Conservation (phyloP, 2,113 vertebrate genomes). For the Austrofundulus limnaeus region DNA sequence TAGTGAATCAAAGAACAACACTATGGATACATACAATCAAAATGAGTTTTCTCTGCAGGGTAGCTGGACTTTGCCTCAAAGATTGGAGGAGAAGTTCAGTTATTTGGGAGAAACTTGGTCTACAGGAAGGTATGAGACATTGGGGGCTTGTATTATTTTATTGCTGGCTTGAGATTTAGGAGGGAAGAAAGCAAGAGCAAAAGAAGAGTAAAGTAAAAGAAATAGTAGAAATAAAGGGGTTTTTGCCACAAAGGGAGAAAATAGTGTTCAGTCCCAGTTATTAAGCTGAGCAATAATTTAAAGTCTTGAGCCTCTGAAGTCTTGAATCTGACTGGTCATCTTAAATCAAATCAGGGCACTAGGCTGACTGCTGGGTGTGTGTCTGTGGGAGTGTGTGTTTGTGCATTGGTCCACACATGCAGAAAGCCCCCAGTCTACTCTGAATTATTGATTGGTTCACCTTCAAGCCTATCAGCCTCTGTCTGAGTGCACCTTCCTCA, state of each 20-base stretch:
- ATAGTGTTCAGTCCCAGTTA: conserved; percentile 58
- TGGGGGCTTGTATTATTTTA: conserved; percentile 16
- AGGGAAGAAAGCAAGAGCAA: conserved; percentile 13
- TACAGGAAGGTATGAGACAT: conserved; percentile 31
- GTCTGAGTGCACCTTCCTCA: conserved; percentile 59
- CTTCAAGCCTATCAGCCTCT: conserved; percentile 73
- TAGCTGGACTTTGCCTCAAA: too few species aligned
- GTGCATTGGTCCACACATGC: conserved; percentile 39
- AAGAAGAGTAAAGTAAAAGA: conserved; percentile 13
- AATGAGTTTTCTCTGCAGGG: too few species aligned
- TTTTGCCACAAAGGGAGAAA: conserved; percentile 52
- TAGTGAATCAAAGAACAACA: too few species aligned
- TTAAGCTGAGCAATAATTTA: conserved; percentile 78
- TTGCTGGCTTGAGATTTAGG: conserved; percentile 25
- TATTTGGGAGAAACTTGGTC: conserved; percentile 1
- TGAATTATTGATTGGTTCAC: conserved; percentile 82
- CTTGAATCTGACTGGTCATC: conserved; percentile 75
- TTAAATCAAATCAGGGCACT: conserved; percentile 78
- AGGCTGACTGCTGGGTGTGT: conserved; percentile 27
- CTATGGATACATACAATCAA: too few species aligned
- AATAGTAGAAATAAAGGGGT: conserved; percentile 38
- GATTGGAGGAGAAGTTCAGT: too few species aligned
- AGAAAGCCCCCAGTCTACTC: conserved; percentile 56
- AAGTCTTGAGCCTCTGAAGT: conserved; percentile 64
- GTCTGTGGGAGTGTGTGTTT: conserved; percentile 25